phyloP scores from a whole-genome alignment of 2,888 invertebrate species.

The Seira sanloemensis region DNA sequence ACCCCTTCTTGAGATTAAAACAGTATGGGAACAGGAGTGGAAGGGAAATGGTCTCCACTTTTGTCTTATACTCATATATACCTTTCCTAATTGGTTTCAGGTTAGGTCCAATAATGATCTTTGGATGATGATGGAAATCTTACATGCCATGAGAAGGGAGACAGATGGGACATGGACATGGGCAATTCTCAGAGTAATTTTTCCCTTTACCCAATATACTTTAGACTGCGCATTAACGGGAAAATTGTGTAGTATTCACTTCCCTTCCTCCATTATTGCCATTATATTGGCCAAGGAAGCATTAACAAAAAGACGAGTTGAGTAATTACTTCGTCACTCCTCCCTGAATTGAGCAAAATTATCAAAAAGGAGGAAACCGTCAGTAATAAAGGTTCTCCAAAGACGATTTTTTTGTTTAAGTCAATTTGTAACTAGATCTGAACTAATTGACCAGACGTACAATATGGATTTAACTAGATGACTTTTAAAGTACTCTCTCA shows the following conservation, averaged over 20 bases:
- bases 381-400: neutral
- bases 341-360: slow-evolving; percentile 16
- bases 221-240: neutral
- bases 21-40: slow-evolving; percentile 36
- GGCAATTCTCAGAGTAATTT: neutral
- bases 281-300: slow-evolving; percentile 50
- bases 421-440: slow-evolving; percentile 52
- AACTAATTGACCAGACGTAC: slow-evolving; percentile 6
- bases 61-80: slow-evolving; percentile 48
- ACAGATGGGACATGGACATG: slow-evolving; percentile 40
- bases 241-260: neutral
- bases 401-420: neutral
- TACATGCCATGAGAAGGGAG: slow-evolving; percentile 17
- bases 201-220: neutral
- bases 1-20: slow-evolving; percentile 42
- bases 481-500: neutral
- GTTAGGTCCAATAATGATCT: slow-evolving; percentile 7
- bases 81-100: slow-evolving; percentile 55
- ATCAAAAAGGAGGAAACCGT: neutral
- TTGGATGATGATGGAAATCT: too few species aligned
- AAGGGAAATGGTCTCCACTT: too few species aligned
- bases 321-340: slow-evolving; percentile 37
- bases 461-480: neutral
- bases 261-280: slow-evolving; percentile 31
- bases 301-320: slow-evolving; percentile 40